Base-by-base conservation (phyloP, 2,113 vertebrate species). In the Blennius ocellaris region DNA sequence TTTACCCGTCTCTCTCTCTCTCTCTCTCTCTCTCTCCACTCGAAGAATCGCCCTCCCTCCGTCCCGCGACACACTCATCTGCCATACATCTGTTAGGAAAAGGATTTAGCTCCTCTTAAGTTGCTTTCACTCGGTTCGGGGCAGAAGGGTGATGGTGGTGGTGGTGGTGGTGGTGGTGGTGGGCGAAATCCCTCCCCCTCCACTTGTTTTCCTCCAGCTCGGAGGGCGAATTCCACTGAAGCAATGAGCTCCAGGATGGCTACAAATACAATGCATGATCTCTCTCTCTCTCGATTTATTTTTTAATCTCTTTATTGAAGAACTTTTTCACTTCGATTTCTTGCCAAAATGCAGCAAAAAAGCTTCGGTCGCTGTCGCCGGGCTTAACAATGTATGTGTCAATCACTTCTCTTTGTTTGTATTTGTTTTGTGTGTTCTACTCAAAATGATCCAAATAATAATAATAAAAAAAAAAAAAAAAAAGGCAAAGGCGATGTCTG, bases 91-190 rank as follows among this genome's bases (percentile, higher is more conserved):
- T 93, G 89, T 89, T 87, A 30, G 86, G 76, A 70, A 83, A 82
- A 73, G 87, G 90, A 90, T 90, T 91, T 92, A 89, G 84, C 78
- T 89, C 78, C 44, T 80, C 87, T 85, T 90, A 90, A 83, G 76
- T 90, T 89, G 73, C 73, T 89, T 87, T 86, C 61, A 11, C 57
- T 30, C 78, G 58, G 49, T 84, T 85, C 76, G 62, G 56, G 59
- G 73, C 70, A 69, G 48, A 36, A 30, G 21, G 21, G 21, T 30
- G 21, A 30, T 30, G 21, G 4, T 30, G 21, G 21, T 30, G 21
- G 21, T 30, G 21, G 21, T 30, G 21, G 21, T 30, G 21, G 21
- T 30, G 21, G 21, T 30, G 21, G 21, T 30, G 21, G 21, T 30
- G 21, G 21, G 21, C 2, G 21, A 30, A 30, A 30, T 30, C 21